phyloP scores from a whole-genome alignment of 2,797 vertebrate species.

The Hipposideros larvatus region DNA sequence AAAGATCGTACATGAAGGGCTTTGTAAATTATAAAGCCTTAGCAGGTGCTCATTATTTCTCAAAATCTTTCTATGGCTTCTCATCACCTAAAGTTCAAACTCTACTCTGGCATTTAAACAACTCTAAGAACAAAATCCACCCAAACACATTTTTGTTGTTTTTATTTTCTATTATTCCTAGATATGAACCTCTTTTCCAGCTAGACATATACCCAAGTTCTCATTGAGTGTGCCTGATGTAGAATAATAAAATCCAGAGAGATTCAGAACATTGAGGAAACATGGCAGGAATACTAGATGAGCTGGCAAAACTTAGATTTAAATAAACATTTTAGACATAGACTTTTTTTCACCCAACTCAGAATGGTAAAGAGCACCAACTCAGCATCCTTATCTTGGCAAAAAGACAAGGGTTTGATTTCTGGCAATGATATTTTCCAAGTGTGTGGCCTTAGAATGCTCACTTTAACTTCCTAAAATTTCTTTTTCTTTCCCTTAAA shows the following conservation, averaged over 20 bases:
- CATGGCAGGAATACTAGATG: not conserved
- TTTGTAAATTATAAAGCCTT: not conserved
- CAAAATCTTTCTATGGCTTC: not conserved
- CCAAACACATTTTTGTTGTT: not conserved
- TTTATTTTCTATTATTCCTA: not conserved
- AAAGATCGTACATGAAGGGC: not conserved
- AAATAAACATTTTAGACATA: not conserved
- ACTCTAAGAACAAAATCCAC: not conserved
- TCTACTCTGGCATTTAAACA: not conserved
- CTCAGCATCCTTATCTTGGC: not conserved
- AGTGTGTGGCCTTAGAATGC: not conserved
- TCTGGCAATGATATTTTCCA: not conserved
- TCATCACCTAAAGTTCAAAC: slow-evolving; percentile 12
- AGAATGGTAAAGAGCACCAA: not conserved
- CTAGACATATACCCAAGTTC: not conserved
- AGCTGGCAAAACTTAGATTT: not conserved
- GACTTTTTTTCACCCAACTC: not conserved
- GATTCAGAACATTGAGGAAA: not conserved
- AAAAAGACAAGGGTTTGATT: not conserved
- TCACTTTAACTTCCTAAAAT: not conserved
- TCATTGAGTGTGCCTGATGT: not conserved
- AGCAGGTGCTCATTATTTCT: not conserved
- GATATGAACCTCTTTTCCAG: not conserved
- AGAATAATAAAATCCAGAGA: not conserved
- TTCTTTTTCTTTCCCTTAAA: slow-evolving; percentile 46